These are phyloP conservation scores for Uropetala carovei DNA, from an alignment of 2,888 invertebrate genomes.

Conservation along the genomic window DNA sequence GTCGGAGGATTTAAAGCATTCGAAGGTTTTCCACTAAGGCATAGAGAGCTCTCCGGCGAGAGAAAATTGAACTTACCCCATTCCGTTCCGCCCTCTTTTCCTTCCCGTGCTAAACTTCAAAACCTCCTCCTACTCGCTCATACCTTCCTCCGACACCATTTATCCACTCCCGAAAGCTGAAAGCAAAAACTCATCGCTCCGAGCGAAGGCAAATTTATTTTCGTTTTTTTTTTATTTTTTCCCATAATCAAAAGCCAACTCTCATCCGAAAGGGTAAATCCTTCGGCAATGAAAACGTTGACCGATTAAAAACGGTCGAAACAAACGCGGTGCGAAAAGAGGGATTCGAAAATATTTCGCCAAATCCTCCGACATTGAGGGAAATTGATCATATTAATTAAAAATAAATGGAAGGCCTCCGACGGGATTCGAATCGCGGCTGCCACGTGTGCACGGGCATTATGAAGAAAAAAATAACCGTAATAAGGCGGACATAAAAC, in stretches of 20 bases:
- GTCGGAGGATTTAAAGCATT: background rate
- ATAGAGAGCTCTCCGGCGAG: background rate
- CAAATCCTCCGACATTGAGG: no score
- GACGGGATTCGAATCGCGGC: no score
- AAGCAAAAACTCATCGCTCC: slow-evolving; percentile 24
- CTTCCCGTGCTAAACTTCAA: background rate
- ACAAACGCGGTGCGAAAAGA: background rate
- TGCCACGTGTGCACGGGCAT: no score
- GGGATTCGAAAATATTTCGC: no score
- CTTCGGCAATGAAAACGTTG: background rate
- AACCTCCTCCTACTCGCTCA: background rate
- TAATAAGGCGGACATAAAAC: no score
- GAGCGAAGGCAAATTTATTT: background rate
- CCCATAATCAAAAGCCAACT: background rate
- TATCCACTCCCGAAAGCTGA: background rate
- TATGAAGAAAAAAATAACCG: no score
- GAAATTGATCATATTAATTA: no score
- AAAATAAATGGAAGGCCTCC: no score
- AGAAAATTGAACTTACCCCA: background rate
- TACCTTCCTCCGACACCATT: background rate
- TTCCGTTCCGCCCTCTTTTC: background rate
- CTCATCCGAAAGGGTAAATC: background rate
- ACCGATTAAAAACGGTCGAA: background rate
- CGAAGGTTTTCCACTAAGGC: background rate
- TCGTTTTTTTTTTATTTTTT: background rate